Evolutionary conservation across 1,140 invertebrate species (phyloP).

Genomic region (Aphaenogaster rudis): DNA sequence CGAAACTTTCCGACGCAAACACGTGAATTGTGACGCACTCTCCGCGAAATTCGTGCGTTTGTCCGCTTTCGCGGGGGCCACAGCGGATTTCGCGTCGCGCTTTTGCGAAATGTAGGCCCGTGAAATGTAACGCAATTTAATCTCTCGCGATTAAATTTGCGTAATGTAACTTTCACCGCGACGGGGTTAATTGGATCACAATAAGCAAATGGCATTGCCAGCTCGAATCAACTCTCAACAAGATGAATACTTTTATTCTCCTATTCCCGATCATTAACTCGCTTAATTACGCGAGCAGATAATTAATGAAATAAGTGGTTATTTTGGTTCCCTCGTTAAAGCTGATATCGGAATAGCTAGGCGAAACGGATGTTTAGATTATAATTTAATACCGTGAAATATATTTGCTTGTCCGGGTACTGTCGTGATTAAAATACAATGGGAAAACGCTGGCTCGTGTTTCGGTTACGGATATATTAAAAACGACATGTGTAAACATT

Average conservation of each 20-base stretch:
- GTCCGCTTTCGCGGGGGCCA: constrained; percentile 48
- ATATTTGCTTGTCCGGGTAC: neutral
- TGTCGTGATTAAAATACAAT: constrained; percentile 42
- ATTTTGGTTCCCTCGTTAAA: constrained; percentile 4
- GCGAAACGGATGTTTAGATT: constrained; percentile 29
- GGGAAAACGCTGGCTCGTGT: constrained; percentile 15
- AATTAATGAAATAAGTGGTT: constrained; percentile 21
- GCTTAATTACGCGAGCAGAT: neutral
- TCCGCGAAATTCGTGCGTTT: constrained; percentile 59
- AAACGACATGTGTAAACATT: constrained; percentile 46
- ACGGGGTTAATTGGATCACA: constrained; percentile 38
- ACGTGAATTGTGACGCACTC: constrained; percentile 67
- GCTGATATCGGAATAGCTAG: neutral
- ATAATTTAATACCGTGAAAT: constrained; percentile 32
- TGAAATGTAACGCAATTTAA: constrained; percentile 43
- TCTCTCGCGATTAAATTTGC: constrained; percentile 67
- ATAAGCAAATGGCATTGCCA: neutral
- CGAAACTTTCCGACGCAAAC: constrained; percentile 64
- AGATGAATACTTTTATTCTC: constrained; percentile 30
- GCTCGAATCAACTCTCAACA: neutral
- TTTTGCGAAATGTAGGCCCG: constrained; percentile 13
- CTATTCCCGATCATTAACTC: constrained; percentile 44
- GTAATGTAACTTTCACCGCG: constrained; percentile 66
- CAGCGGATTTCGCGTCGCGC: constrained; percentile 49
- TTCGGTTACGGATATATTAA: constrained; percentile 38